phyloP scores from a whole-genome alignment of 2,888 invertebrate genomes.

The Protophormia terraenovae region DNA sequence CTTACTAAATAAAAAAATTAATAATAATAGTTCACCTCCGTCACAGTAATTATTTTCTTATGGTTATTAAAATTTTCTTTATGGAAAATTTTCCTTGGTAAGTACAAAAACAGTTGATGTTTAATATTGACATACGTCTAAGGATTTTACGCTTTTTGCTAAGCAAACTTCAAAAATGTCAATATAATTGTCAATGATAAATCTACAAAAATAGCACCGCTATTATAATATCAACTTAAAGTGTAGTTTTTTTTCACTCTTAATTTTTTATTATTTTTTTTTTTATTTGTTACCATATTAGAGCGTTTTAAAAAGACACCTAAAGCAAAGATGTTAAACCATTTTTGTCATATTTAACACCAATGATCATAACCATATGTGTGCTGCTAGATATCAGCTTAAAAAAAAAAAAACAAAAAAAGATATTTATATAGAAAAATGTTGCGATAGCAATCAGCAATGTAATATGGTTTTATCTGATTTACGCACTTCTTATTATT shows the following conservation, averaged over 20 bases:
- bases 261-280: constrained; percentile 6
- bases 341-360: constrained; percentile 63
- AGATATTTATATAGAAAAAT: constrained; percentile 30
- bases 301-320: constrained; percentile 45
- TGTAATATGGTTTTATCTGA: constrained; percentile 64
- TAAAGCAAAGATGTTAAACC: constrained; percentile 60
- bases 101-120: background rate
- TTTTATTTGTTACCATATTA: constrained; percentile 50
- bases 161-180: constrained; percentile 31
- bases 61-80: constrained; percentile 25
- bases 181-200: constrained; percentile 55
- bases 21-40: background rate
- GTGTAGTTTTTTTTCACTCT: background rate
- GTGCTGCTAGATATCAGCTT: constrained; percentile 32
- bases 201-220: constrained; percentile 64
- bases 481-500: constrained; percentile 64
- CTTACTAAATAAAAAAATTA: background rate
- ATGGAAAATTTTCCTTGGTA: background rate
- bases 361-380: constrained; percentile 66
- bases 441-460: constrained; percentile 56
- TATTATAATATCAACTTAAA: constrained; percentile 54
- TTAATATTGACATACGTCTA: constrained; percentile 35
- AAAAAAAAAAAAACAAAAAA: background rate
- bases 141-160: constrained; percentile 59
- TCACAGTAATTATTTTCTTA: constrained; percentile 40